Conservation (phyloP, 2,113 vertebrate genomes). For the Aptenodytes patagonicus region DNA sequence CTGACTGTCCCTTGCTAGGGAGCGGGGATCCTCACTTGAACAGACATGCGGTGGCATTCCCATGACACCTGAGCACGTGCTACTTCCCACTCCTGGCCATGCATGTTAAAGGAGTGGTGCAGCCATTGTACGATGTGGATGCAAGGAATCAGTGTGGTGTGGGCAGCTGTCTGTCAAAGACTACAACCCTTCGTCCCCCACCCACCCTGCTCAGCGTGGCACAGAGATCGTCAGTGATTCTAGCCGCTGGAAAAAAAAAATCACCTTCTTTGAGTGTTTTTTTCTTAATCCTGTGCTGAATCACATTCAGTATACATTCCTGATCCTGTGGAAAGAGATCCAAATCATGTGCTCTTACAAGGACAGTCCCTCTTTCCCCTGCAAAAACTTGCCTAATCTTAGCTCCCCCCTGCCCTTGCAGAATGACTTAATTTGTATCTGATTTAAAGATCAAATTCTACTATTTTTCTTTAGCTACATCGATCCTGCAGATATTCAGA, state of each 20-base stretch:
- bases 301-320: background rate
- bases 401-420: background rate
- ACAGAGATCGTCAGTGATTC: background rate
- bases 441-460: background rate
- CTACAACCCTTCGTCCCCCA: fast-evolving
- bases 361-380: background rate
- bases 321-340: background rate
- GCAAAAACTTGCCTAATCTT: background rate
- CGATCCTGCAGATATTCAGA: background rate
- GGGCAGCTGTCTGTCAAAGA: background rate
- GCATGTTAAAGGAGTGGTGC: no score
- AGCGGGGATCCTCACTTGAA: background rate
- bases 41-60: fast-evolving
- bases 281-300: background rate
- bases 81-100: background rate
- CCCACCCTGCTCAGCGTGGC: fast-evolving
- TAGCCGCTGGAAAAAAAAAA: background rate
- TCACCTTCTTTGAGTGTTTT: background rate
- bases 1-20: background rate
- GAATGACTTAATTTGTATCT: background rate
- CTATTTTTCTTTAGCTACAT: background rate
- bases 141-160: fast-evolving
- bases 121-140: fast-evolving
- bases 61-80: fast-evolving
- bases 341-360: background rate